Conservation (phyloP, 2,113 vertebrate genomes). For the Pantherophis guttatus region DNA sequence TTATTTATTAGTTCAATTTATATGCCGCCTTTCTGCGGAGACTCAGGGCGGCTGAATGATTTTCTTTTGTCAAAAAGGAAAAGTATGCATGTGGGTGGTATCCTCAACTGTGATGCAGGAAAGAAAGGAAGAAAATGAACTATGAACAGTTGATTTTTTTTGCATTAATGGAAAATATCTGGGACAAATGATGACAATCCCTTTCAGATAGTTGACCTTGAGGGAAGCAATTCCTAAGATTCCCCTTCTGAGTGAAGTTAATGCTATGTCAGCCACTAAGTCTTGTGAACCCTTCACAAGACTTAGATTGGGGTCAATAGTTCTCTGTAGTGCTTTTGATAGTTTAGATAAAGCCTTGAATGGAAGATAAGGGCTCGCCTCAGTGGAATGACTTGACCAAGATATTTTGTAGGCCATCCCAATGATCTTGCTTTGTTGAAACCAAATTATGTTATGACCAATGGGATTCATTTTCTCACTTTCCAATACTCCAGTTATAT, state of each 20-base stretch:
- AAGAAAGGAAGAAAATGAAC: background rate
- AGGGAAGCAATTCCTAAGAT: background rate
- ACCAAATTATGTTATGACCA: background rate
- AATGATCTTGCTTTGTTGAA: background rate
- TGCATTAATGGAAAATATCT: background rate
- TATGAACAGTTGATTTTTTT: background rate
- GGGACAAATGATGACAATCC: conserved; percentile 6
- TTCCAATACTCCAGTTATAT: background rate
- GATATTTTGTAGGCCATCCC: background rate
- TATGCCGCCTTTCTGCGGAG: no score
- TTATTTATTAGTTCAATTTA: no score
- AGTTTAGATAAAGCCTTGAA: conserved; percentile 7
- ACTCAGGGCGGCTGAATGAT: background rate
- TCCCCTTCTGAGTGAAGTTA: background rate
- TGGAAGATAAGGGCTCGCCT: background rate
- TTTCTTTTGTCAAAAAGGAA: background rate
- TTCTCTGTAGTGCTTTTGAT: background rate
- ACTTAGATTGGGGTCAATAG: conserved; percentile 19
- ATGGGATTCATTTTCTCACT: conserved; percentile 9
- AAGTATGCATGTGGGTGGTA: background rate
- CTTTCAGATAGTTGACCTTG: conserved; percentile 1
- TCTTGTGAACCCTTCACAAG: background rate
- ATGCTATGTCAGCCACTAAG: conserved; percentile 4
- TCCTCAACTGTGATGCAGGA: background rate
- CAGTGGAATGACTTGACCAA: background rate